These are phyloP conservation scores for Halictus ligatus DNA, from an alignment of 2,888 invertebrate species.

Conservation along the genomic window DNA sequence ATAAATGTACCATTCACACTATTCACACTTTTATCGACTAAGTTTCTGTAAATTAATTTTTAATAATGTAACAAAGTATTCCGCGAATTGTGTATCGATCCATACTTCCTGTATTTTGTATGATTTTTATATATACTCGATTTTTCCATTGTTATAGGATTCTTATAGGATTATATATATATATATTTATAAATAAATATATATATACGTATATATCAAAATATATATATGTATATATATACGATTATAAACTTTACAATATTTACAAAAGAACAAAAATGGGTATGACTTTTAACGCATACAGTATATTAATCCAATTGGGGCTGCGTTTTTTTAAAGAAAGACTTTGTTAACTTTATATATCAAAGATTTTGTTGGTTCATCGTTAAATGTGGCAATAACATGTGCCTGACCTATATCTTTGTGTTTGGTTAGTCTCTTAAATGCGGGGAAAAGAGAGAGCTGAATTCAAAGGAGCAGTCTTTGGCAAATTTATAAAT, in stretches of 20 bases:
- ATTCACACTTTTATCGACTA: constrained; percentile 45
- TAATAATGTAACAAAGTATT: constrained; percentile 38
- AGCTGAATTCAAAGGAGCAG: constrained; percentile 43
- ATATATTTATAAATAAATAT: constrained; percentile 27
- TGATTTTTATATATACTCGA: constrained; percentile 63
- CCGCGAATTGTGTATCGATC: constrained; percentile 43
- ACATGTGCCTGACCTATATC: constrained; percentile 53
- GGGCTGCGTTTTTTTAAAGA: constrained; percentile 32
- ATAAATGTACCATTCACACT: constrained; percentile 41
- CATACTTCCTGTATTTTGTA: constrained; percentile 62
- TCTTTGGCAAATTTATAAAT: constrained; percentile 29
- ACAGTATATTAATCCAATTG: constrained; percentile 37
- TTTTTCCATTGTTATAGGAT: constrained; percentile 45
- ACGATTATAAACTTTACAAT: constrained; percentile 36
- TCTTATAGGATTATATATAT: constrained; percentile 17
- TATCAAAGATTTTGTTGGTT: constrained; percentile 42
- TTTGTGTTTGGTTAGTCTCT: constrained; percentile 47
- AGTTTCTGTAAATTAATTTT: constrained; percentile 57
- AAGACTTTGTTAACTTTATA: constrained; percentile 42
- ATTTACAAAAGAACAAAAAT: constrained; percentile 30
- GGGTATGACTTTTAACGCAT: constrained; percentile 38
- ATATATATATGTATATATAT: constrained; percentile 13
- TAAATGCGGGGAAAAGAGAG: constrained; percentile 29
- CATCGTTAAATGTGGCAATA: constrained; percentile 43
- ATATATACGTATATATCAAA: too few species aligned